Base-by-base conservation (phyloP, 2,888 invertebrate genomes). In the Scaeva pyrastri region DNA sequence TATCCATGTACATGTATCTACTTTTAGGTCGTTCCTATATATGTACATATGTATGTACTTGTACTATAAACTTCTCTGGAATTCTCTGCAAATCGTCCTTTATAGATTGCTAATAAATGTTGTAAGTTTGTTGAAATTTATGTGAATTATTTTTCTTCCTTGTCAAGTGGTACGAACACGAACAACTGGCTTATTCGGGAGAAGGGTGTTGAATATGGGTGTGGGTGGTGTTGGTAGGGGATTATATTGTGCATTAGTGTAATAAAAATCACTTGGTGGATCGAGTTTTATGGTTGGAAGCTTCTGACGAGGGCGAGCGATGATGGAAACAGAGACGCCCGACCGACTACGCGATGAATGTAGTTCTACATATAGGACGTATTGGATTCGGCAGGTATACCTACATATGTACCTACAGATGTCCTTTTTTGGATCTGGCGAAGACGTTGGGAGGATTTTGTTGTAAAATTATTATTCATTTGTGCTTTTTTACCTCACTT, bases 61-160 rank as follows among this genome's bases (percentile, higher is more conserved):
- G 8, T 31, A 31, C 31, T 68, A 73, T 77, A 64, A 58, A 58
- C 26, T 56, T 56, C 56, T 43, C 41, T 58, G 16, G 31, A 52
- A 62, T 76, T 71, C 50, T 76, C 68, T 77, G 64, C 70, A 74
- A 86, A 86, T 86, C 64, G 82, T 86, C 86, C 82, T 77, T 82
- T 86, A 82, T 86, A 86, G 86, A 86, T 86, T 86, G 86, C 86
- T 86, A 86, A 86, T 86, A 86, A 86, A 86, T 86, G 86, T 78
- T 86, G 86, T 86, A 86, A 86, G 86, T 86, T 86, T 82, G 86
- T 78, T 74, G 77, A 81, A 86, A 86, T 86, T 82, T 78, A 86
- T 86, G 82, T 86, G 86, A 86, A 86, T 86, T 82, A 86, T 86
- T 86, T 82, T 82, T 86, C 81, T 82, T 85, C 41, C 64, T 45